Conservation (phyloP, 37 sponge, comb jelly and placozoan genomes). For the Haliclona indistincta region DNA sequence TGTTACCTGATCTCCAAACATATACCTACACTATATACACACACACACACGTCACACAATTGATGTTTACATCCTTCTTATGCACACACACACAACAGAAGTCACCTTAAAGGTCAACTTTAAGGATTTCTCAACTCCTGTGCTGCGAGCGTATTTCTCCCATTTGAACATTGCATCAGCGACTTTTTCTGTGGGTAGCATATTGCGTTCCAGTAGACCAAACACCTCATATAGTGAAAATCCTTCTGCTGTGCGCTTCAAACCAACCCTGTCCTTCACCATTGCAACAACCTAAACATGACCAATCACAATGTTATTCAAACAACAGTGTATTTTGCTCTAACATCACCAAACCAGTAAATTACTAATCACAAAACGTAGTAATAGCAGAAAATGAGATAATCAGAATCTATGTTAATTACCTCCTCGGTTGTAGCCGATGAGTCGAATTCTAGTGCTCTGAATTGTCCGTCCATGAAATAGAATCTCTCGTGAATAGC, state of each 20-base stretch:
- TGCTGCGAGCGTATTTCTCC: constrained; percentile 94
- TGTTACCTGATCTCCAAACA: not conserved
- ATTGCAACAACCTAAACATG: constrained; percentile 79
- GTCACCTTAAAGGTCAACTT: constrained; percentile 93
- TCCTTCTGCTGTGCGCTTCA: constrained; percentile 54
- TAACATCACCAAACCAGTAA: constrained; percentile 79
- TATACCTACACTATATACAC: not conserved
- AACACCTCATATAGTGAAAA: constrained; percentile 95
- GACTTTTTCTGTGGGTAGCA: constrained; percentile 91
- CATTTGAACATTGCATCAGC: constrained; percentile 97
- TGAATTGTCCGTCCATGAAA: constrained; percentile 96
- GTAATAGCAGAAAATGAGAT: not conserved
- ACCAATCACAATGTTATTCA: not conserved
- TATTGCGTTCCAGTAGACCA: constrained; percentile 91
- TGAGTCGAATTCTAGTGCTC: constrained; percentile 93
- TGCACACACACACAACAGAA: not conserved
- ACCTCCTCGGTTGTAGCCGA: constrained; percentile 89
- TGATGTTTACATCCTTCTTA: no score
- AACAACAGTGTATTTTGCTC: no score
- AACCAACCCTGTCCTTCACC: constrained; percentile 91
- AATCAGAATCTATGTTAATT: not conserved
- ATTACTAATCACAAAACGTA: constrained; percentile 28
- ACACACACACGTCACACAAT: not conserved
- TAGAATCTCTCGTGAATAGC: constrained; percentile 93
- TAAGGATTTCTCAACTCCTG: constrained; percentile 72